Percentiles rank a stretch among this genome's conserved stretches.
These are phyloP conservation scores for Choristoneura fumiferana DNA, from an alignment of 1,140 invertebrate genomes.

Conservation along the genomic window DNA sequence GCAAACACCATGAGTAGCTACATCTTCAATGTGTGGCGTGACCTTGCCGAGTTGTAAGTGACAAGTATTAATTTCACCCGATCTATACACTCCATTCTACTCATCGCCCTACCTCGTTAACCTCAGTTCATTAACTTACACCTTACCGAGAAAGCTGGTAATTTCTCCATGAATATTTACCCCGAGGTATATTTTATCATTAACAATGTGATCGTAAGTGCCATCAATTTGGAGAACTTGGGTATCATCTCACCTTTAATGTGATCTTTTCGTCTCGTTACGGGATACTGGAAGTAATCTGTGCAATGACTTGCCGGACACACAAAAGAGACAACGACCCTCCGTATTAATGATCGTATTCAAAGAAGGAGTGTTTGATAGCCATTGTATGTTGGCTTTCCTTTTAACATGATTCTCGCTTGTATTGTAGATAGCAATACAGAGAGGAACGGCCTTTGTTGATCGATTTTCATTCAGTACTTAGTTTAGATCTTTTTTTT, in stretches of 20 bases:
- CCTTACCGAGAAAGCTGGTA: slow-evolving; percentile 8
- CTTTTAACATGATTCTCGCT: too few relatives aligned
- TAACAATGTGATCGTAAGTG: slow-evolving; percentile 11
- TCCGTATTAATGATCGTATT: slow-evolving; percentile 10
- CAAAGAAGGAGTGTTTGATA: not conserved
- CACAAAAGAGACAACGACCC: slow-evolving; percentile 11
- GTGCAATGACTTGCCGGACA: slow-evolving; percentile 12
- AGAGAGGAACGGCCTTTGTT: too few relatives aligned
- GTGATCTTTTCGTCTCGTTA: slow-evolving; percentile 1
- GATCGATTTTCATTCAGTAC: too few relatives aligned
- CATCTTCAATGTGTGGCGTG: not conserved
- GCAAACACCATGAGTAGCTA: slow-evolving; percentile 3
- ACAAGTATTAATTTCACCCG: not conserved
- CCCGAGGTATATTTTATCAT: not conserved
- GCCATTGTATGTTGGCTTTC: not conserved
- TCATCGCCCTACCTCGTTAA: not conserved
- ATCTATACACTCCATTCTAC: not conserved
- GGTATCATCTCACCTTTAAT: not conserved
- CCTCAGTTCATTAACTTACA: slow-evolving; percentile 1
- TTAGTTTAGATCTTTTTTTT: too few relatives aligned
- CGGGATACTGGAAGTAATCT: not conserved
- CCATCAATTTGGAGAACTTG: not conserved
- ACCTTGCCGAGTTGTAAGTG: slow-evolving; percentile 10
- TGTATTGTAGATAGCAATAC: too few relatives aligned
- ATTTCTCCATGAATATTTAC: slow-evolving; percentile 17